Base-by-base conservation (phyloP, 2,797 vertebrate species). In the Tragopan temminckii region DNA sequence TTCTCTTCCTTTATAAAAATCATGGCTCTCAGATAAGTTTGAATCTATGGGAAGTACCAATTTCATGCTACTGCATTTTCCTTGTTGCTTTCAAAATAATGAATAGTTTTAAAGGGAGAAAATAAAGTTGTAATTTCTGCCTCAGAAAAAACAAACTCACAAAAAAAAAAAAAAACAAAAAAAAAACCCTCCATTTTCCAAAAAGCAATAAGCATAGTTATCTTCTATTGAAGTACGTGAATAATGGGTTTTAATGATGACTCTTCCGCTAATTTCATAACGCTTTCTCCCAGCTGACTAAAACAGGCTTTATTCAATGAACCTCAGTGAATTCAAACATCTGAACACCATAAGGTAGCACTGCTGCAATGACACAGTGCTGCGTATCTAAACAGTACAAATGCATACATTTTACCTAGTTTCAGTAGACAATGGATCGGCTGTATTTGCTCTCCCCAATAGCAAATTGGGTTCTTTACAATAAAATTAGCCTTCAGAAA, bases 251-350 rank as follows among this genome's bases (percentile, higher is more conserved):
- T 82, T 90, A 96, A 90, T 42, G 71, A 94, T 85, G 81, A 69
- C 38, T 63, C 46, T 95, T 85, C 42, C 82, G 35, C 35, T 96
- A 90, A 95, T 93, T 87, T 87, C 75, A 68, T 75, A 95, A 55
- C 24, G 50, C 42, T 52, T 82, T 76, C 58, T 57, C 53, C 13
- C 64, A 81, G 70, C 33, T 83, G 88, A 85, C 57, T 72, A 55
- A 91, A 79, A 74, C 7, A 45, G 17, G 40, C 12, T 88, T 88
- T 88, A 59, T 85, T 89, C 80, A 86, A 35, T 14, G 55, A 89
- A 69, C 21, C 24, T 75, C 50, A 33, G 8, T 52, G 48, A 80
- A 85, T 62, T 80, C 71, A 78, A 85, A 59, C 45, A 80, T 82
- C 72, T 21, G 27, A 91, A 74, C 64, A 82, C 38, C n/a, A 45